A percentile compares a stretch with the other conserved stretches of the same genome.
Conservation (phyloP, 2,888 invertebrate species). For the Chrysodeixis includens region DNA sequence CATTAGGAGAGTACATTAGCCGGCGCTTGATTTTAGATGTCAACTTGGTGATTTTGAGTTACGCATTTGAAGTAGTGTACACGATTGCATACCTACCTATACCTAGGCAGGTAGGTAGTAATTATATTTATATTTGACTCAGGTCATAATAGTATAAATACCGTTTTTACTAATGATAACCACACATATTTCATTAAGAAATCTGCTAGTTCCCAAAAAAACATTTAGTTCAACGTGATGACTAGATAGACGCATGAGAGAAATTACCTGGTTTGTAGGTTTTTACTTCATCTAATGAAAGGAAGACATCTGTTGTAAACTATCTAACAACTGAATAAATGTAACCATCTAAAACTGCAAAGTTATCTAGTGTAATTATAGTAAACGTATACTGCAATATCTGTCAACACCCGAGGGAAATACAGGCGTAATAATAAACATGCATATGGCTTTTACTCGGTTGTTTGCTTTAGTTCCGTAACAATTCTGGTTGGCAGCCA, state of each 20-base stretch:
- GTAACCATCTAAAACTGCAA: neutral
- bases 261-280: no score
- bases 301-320: no score
- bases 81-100: no score
- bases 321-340: neutral
- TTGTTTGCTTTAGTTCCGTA: conserved; percentile 12
- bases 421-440: neutral
- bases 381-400: neutral
- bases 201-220: no score
- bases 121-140: no score
- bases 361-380: neutral
- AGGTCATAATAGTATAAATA: no score
- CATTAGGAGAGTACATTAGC: neutral
- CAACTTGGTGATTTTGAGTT: neutral
- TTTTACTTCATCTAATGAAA: no score
- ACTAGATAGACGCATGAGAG: no score
- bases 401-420: neutral
- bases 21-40: conserved; percentile 1
- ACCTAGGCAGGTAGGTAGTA: no score
- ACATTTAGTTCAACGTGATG: no score
- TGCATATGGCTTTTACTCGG: conserved; percentile 4
- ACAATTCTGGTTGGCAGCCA: conserved; percentile 24
- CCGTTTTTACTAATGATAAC: no score
- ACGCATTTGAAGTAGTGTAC: neutral
- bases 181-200: no score